These are phyloP conservation scores for Agrochola circellaris DNA, from an alignment of 2,888 invertebrate genomes.

Conservation along the genomic window DNA sequence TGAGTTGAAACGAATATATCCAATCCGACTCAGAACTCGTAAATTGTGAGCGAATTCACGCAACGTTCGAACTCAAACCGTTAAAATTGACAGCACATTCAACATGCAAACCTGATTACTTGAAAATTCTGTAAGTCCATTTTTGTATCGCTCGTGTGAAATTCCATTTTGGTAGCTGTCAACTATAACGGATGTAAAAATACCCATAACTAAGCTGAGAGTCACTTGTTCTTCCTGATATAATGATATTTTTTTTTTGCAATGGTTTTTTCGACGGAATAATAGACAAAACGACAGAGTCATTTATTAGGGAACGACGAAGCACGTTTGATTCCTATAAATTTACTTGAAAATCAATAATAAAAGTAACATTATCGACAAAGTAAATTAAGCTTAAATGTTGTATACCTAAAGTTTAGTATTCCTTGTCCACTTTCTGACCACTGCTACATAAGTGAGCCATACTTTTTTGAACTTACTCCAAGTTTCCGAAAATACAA, in stretches of 20 bases:
- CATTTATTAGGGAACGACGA: too few relatives aligned
- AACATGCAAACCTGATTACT: slow-evolving; percentile 34
- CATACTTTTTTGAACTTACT: slow-evolving; percentile 14
- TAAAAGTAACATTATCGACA: not conserved
- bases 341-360: too few relatives aligned
- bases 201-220: too few relatives aligned
- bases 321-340: too few relatives aligned
- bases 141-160: not conserved
- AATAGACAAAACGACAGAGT: too few relatives aligned
- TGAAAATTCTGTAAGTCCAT: slow-evolving; percentile 9
- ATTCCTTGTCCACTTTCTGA: not conserved
- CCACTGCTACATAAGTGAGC: not conserved
- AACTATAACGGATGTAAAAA: not conserved
- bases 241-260: too few relatives aligned
- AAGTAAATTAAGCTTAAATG: not conserved
- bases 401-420: not conserved
- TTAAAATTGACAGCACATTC: slow-evolving; percentile 31
- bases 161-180: not conserved
- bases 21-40: not conserved
- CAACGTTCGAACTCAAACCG: not conserved
- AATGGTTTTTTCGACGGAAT: too few relatives aligned
- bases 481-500: not conserved
- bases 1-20: slow-evolving; percentile 21
- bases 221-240: too few relatives aligned
- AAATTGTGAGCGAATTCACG: slow-evolving; percentile 8